These are phyloP conservation scores for Sinelater perroti DNA, from an alignment of 2,888 invertebrate genomes.

Conservation along the genomic window DNA sequence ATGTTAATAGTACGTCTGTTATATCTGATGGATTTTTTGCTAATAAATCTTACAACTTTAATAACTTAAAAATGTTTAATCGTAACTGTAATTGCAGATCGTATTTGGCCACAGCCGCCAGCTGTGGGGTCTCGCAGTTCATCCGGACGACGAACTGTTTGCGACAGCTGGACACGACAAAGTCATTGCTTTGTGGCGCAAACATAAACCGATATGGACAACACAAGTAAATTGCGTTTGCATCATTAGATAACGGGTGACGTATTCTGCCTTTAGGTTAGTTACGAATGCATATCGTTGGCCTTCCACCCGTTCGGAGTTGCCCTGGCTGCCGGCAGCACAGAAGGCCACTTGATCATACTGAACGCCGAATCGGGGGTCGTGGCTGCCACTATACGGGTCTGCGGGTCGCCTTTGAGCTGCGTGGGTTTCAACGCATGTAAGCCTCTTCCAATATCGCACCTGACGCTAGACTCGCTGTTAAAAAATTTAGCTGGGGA, in stretches of 20 bases:
- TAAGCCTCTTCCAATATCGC: slow-evolving; percentile 58
- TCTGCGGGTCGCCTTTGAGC: slow-evolving; percentile 87
- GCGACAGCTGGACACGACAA: slow-evolving; percentile 93
- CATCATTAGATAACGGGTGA: neutral
- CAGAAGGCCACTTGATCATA: slow-evolving; percentile 87
- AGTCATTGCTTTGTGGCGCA: slow-evolving; percentile 89
- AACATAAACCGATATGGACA: slow-evolving; percentile 87
- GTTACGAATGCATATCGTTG: slow-evolving; percentile 88
- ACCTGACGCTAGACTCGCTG: no score
- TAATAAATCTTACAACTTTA: neutral
- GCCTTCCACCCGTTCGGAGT: slow-evolving; percentile 90
- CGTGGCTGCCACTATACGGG: slow-evolving; percentile 83
- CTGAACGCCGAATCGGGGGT: slow-evolving; percentile 88
- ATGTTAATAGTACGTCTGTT: no score
- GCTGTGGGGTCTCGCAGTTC: slow-evolving; percentile 87
- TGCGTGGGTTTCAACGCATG: slow-evolving; percentile 89
- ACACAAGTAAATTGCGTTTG: slow-evolving; percentile 69
- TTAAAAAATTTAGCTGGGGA: slow-evolving; percentile 76
- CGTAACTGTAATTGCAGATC: slow-evolving; percentile 63
- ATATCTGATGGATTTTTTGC: neutral
- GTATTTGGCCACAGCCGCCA: slow-evolving; percentile 90
- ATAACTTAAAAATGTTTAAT: no score
- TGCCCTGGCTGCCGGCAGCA: slow-evolving; percentile 87
- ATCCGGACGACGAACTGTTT: slow-evolving; percentile 90
- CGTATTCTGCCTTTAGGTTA: slow-evolving; percentile 63